Conservation (phyloP, 2,888 invertebrate genomes). For the Acanthosepion lycidas region DNA sequence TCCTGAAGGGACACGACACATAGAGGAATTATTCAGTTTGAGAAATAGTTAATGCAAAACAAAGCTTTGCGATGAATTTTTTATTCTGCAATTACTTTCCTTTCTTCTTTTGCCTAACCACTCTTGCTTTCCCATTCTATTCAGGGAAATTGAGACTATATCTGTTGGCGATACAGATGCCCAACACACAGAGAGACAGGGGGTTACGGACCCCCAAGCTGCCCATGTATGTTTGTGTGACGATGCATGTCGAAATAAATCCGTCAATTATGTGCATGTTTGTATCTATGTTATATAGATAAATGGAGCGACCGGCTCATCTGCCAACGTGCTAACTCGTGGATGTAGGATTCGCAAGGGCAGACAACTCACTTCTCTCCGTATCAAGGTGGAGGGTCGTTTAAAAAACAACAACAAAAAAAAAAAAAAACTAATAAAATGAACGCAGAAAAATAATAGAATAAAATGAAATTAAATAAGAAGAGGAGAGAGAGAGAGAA, state of each 20-base stretch:
- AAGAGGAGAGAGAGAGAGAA: background rate
- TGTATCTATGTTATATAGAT: background rate
- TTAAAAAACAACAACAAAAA: too few relatives aligned
- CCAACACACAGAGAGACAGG: background rate
- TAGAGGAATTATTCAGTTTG: too few relatives aligned
- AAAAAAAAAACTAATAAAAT: too few relatives aligned
- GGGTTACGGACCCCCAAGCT: background rate
- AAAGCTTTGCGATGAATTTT: too few relatives aligned
- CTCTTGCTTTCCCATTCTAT: background rate
- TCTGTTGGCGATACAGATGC: background rate
- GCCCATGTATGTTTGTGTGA: background rate
- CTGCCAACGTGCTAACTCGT: slow-evolving; percentile 15
- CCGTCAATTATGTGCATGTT: slow-evolving; percentile 20
- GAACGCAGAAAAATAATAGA: background rate
- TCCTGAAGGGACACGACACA: too few relatives aligned
- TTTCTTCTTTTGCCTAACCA: too few relatives aligned
- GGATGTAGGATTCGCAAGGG: background rate
- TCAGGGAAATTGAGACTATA: background rate
- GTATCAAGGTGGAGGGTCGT: background rate
- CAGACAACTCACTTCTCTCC: background rate
- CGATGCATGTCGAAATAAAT: slow-evolving; percentile 13
- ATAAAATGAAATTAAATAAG: slow-evolving; percentile 34
- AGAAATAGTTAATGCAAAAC: too few relatives aligned
- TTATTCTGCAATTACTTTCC: background rate
- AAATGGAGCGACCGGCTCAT: background rate